These are phyloP conservation scores for Gymnodraco acuticeps DNA, from an alignment of 2,797 vertebrate species.

Conservation along the genomic window DNA sequence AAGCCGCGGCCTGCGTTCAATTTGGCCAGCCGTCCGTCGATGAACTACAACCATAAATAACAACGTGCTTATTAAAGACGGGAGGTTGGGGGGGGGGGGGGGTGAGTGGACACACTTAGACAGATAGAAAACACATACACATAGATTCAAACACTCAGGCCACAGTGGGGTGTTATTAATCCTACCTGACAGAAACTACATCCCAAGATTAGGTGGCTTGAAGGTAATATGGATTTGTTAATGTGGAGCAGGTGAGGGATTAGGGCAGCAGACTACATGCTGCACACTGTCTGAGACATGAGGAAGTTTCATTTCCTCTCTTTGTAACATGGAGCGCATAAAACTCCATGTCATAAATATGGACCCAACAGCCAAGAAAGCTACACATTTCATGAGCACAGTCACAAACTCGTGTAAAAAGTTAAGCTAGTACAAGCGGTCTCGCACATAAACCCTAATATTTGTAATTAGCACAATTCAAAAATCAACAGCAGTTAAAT, in stretches of 20 bases:
- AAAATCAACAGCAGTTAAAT: constrained; percentile 11
- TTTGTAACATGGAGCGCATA: constrained; percentile 78
- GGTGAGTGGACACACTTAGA: constrained; percentile 45
- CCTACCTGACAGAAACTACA: constrained; percentile 79
- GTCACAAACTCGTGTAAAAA: constrained; percentile 28
- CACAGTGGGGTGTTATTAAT: constrained; percentile 78
- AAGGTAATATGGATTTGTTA: constrained; percentile 81
- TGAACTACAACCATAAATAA: constrained; percentile 93
- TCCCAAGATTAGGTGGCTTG: constrained; percentile 77
- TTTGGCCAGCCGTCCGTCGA: constrained; percentile 96
- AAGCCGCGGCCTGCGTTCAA: constrained; percentile 96
- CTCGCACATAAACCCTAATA: neutral
- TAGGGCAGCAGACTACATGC: constrained; percentile 76
- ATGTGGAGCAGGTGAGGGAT: constrained; percentile 86
- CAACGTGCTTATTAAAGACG: constrained; percentile 82
- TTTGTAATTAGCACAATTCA: constrained; percentile 37
- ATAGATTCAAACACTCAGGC: constrained; percentile 66
- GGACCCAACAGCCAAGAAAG: constrained; percentile 63
- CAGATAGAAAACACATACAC: constrained; percentile 49
- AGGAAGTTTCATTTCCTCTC: constrained; percentile 87
- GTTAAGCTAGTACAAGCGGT: constrained; percentile 17
- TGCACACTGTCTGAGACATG: constrained; percentile 76
- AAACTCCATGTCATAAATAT: constrained; percentile 83
- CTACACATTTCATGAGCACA: constrained; percentile 57
- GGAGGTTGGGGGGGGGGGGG: neutral